Percentiles rank a stretch among this genome's conserved stretches.
Evolutionary conservation across 2,888 invertebrate species (phyloP).

Genomic region (Tyria jacobaeae): DNA sequence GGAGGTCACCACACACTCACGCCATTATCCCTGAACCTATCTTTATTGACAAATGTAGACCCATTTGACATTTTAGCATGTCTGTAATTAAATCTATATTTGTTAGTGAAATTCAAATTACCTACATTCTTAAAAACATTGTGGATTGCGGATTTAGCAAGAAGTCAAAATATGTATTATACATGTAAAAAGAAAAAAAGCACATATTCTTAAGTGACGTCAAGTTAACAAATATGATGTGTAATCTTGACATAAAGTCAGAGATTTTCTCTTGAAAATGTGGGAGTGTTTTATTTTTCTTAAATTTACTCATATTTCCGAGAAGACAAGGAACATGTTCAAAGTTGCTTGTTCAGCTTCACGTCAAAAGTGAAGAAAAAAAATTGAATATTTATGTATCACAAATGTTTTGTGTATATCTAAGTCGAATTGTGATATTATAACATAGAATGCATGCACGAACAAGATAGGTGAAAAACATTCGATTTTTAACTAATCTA

Average conservation of each 20-base stretch:
- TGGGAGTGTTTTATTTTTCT: not conserved
- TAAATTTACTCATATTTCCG: not conserved
- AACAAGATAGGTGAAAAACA: too few species aligned
- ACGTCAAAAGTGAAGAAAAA: constrained; percentile 1
- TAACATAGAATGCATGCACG: too few species aligned
- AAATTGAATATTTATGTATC: constrained; percentile 5
- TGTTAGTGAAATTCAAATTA: too few species aligned
- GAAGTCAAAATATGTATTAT: too few species aligned
- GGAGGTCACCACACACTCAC: too few species aligned
- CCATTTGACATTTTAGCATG: too few species aligned
- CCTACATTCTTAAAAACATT: too few species aligned
- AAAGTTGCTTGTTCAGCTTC: not conserved
- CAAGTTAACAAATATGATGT: not conserved
- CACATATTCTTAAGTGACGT: not conserved
- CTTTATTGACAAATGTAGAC: too few species aligned
- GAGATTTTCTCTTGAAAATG: not conserved
- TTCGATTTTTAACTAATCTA: too few species aligned
- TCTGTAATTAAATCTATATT: too few species aligned
- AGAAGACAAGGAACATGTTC: not conserved
- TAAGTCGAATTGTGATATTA: not conserved
- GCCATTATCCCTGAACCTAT: too few species aligned
- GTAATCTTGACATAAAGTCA: not conserved
- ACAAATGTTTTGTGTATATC: not conserved
- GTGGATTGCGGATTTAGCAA: too few species aligned
- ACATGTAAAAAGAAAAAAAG: not conserved